A percentile compares a stretch with the other conserved stretches of the same genome.
phyloP scores from a whole-genome alignment of 2,888 invertebrate genomes.

The Phasia obesa region DNA sequence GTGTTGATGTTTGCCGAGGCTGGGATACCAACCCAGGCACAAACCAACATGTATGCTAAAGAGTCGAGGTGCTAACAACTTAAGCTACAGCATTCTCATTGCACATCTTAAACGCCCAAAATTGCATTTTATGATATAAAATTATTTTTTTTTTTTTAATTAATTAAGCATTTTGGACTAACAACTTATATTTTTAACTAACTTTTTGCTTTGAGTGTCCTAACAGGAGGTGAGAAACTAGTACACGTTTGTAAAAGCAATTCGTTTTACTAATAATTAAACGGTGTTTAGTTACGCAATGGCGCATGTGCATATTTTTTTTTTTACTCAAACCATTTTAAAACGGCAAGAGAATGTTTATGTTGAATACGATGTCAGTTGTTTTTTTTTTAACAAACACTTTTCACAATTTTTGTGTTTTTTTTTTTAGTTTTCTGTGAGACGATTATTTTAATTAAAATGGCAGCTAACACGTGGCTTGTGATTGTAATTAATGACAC shows the following conservation, averaged over 20 bases:
- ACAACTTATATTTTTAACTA: background rate
- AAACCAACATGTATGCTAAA: no score
- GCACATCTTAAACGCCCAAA: no score
- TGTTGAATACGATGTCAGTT: background rate
- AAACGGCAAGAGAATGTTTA: slow-evolving; percentile 24
- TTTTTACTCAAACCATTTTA: slow-evolving; percentile 18
- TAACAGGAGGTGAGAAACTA: background rate
- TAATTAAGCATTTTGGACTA: no score
- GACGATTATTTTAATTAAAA: slow-evolving; percentile 71
- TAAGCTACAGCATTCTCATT: no score
- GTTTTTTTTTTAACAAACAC: slow-evolving; percentile 29
- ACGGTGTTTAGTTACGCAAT: slow-evolving; percentile 73
- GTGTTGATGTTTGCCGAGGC: no score
- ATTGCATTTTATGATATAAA: no score
- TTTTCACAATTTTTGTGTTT: slow-evolving; percentile 11
- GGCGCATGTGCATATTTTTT: slow-evolving; percentile 71
- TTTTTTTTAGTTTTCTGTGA: slow-evolving; percentile 30
- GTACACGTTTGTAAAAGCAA: background rate
- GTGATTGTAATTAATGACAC: slow-evolving; percentile 67
- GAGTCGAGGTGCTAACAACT: no score
- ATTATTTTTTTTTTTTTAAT: no score
- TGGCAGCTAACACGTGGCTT: slow-evolving; percentile 70
- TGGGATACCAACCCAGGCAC: no score
- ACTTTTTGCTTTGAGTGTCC: slow-evolving; percentile 22
- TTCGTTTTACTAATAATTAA: slow-evolving; percentile 47